Evolutionary conservation across 2,797 vertebrate genomes (phyloP).

Genomic region (Enteromius argenteus): DNA sequence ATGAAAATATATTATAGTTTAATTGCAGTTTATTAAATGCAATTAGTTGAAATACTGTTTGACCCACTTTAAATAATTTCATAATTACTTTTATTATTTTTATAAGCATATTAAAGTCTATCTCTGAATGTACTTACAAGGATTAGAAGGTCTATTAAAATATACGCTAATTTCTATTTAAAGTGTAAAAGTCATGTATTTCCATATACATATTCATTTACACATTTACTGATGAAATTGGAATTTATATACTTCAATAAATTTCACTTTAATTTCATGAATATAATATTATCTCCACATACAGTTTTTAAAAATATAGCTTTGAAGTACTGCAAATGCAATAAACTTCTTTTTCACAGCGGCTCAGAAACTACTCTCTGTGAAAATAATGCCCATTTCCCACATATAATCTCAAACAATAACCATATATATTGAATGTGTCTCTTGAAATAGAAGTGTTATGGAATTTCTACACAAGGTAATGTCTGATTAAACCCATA

Average conservation of each 20-base stretch:
- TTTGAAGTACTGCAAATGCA: not conserved
- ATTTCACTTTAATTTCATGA: not conserved
- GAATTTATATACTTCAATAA: not conserved
- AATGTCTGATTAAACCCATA: not conserved
- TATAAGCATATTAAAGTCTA: not conserved
- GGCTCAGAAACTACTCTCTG: not conserved
- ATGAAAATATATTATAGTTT: not conserved
- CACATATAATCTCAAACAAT: not conserved
- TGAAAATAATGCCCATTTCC: slow-evolving; percentile 6
- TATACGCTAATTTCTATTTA: not conserved
- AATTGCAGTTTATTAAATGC: not conserved
- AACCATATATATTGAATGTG: not conserved
- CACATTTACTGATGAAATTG: not conserved
- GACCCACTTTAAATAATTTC: not conserved
- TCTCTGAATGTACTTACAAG: not conserved
- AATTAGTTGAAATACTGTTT: not conserved
- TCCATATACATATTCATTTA: too few species aligned
- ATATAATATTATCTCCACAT: not conserved
- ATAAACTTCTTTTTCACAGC: not conserved
- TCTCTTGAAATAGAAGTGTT: not conserved
- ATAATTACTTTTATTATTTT: not conserved
- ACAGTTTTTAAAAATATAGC: not conserved
- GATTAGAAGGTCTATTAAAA: not conserved
- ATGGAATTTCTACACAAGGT: not conserved
- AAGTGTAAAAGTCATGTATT: not conserved